Base-by-base conservation (phyloP, 2,888 invertebrate genomes). In the Pediacus dermestoides region DNA sequence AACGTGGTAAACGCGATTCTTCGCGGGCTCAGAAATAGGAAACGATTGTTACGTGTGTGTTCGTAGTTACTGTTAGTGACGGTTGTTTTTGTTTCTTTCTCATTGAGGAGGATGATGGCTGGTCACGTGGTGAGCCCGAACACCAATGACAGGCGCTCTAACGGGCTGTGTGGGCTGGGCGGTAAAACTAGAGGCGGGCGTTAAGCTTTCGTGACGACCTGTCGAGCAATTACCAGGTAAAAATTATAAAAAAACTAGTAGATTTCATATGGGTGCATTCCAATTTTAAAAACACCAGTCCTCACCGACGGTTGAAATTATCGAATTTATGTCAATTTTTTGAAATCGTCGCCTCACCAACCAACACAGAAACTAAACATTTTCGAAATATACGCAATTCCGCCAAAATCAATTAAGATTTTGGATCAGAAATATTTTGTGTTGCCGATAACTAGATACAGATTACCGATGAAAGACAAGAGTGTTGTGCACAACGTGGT, bases 61-160 rank as follows among this genome's bases (percentile, higher is more conserved):
- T 62, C 63, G 64, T 60, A 66, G 67, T 67, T 65, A 68, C 67
- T 68, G 68, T 66, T 66, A 64, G 66, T 63, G 67, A 65, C 61
- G 65, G 64, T 70, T 70, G 69, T 70, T 70, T 70, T 70, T 70
- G 69, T 70, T 70, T 69, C 69, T 69, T 69, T 68, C 66, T 61
- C 63, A 63, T 64, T 61, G 65, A 66, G 66, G 68, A 66, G 67
- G 68, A 64, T 64, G 66, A 66, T 63, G 65, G 67, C 60, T 60
- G 63, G 63, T 70, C 70, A 70, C 70, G 70, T 70, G 70, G 65
- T 52, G 44, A 44, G 32, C 22, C 36, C 44, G 45, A 38, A 50
- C 48, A 46, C 70, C 69, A 70, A 70, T 70, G 53, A 54, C 55
- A 48, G 50, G 14, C 18, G 51, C 58, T 60, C 60, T 66, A 64